A percentile compares a stretch with the other conserved stretches of the same genome.
Evolutionary conservation across 2,797 vertebrate genomes (phyloP).

Genomic region (Acrossocheilus wenchowensis): DNA sequence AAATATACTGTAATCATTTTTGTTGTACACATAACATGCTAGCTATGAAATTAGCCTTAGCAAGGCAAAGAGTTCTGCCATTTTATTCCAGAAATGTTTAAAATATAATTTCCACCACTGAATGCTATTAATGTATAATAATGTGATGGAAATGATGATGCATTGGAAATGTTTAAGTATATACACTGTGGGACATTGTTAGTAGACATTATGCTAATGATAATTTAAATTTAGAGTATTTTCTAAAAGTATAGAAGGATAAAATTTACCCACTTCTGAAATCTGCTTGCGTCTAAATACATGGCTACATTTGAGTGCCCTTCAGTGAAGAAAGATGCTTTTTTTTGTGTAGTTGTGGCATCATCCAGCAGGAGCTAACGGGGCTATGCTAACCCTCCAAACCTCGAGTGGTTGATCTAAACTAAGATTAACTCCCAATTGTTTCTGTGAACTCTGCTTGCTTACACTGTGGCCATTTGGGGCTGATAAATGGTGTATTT

Average conservation of each 20-base stretch:
- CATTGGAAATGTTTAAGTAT: not conserved
- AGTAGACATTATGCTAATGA: not conserved
- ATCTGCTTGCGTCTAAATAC: not conserved
- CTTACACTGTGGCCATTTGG: conserved; percentile 5
- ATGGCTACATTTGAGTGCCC: not conserved
- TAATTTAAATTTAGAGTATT: not conserved
- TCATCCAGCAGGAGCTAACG: not conserved
- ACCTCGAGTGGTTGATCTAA: not conserved
- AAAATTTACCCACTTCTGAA: not conserved
- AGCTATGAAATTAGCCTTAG: no score
- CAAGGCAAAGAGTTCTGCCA: no score
- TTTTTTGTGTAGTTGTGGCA: not conserved
- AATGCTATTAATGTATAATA: not conserved
- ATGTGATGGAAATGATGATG: not conserved
- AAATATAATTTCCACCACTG: not conserved
- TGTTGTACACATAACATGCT: no score
- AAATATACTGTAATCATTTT: no score
- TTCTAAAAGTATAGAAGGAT: not conserved
- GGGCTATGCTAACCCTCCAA: not conserved
- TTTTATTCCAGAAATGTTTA: not conserved
- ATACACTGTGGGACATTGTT: not conserved
- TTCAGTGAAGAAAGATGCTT: not conserved
- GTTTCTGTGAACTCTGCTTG: not conserved
- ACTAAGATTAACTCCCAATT: conserved; percentile 1
- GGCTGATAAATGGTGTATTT: conserved; percentile 45